phyloP scores from a whole-genome alignment of 2,113 vertebrate genomes.

The Rhabdornis inornatus region DNA sequence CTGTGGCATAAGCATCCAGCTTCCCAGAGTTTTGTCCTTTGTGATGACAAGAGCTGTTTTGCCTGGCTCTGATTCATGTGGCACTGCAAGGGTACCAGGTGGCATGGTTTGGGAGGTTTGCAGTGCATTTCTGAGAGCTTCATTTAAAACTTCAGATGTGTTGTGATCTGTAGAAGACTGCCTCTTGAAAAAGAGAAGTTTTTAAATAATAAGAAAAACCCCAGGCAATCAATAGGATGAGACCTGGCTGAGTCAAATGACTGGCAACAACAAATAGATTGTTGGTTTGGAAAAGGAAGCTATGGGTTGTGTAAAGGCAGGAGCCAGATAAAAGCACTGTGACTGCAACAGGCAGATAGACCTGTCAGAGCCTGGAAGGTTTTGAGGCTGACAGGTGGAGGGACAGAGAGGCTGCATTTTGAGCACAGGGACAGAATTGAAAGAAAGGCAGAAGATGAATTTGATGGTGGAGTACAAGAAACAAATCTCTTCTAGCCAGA shows the following conservation, averaged over 20 bases:
- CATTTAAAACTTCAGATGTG: neutral
- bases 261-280: neutral
- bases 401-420: accelerated
- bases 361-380: neutral
- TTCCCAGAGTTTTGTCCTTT: neutral
- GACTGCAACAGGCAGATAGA: neutral
- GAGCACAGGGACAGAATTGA: neutral
- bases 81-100: neutral
- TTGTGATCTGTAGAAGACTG: accelerated
- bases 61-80: accelerated
- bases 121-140: neutral
- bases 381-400: neutral
- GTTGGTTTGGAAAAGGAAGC: neutral
- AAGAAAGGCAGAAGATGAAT: neutral
- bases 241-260: accelerated
- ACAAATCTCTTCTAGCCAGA: neutral
- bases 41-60: neutral
- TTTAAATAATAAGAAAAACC: neutral
- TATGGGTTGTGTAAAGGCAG: neutral
- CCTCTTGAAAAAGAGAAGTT: neutral
- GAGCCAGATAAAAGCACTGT: neutral
- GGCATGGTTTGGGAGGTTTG: neutral
- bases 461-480: neutral
- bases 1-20: neutral
- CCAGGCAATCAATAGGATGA: accelerated